Conservation (phyloP, 2,888 invertebrate genomes). For the Ephialtes manifestator region DNA sequence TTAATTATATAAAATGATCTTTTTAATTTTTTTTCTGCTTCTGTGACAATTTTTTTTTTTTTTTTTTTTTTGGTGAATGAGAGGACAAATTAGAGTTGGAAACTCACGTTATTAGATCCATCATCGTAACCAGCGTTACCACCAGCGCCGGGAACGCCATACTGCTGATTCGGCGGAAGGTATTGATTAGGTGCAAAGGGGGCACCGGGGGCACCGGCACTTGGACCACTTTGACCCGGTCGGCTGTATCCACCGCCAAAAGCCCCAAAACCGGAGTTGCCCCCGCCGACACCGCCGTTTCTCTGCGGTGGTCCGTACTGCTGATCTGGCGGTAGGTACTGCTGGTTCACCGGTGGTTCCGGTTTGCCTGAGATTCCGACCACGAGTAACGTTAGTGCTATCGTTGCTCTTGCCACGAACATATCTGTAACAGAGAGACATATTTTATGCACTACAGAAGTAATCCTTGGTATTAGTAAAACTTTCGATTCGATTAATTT, state of each 20-base stretch:
- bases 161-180: constrained; percentile 80
- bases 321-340: constrained; percentile 81
- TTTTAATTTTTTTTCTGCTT: constrained; percentile 7
- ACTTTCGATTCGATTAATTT: neutral
- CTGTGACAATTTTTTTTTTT: neutral
- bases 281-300: constrained; percentile 62
- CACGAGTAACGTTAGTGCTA: constrained; percentile 74
- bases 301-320: constrained; percentile 78
- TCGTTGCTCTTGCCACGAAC: constrained; percentile 72
- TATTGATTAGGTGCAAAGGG: constrained; percentile 75
- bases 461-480: neutral
- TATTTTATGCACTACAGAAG: neutral
- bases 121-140: constrained; percentile 73
- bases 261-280: constrained; percentile 55
- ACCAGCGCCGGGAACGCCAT: constrained; percentile 75
- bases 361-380: constrained; percentile 75
- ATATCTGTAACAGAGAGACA: constrained; percentile 58
- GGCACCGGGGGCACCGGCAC: constrained; percentile 56
- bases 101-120: constrained; percentile 76
- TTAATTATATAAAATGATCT: too few species aligned
- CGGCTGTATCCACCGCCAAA: constrained; percentile 58
- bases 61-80: neutral
- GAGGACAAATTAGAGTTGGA: neutral
- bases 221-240: constrained; percentile 63
- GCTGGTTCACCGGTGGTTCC: constrained; percentile 80